A percentile compares a stretch with the other conserved stretches of the same genome.
Evolutionary conservation across 2,888 invertebrate genomes (phyloP).

Genomic region (Phortica okadai): DNA sequence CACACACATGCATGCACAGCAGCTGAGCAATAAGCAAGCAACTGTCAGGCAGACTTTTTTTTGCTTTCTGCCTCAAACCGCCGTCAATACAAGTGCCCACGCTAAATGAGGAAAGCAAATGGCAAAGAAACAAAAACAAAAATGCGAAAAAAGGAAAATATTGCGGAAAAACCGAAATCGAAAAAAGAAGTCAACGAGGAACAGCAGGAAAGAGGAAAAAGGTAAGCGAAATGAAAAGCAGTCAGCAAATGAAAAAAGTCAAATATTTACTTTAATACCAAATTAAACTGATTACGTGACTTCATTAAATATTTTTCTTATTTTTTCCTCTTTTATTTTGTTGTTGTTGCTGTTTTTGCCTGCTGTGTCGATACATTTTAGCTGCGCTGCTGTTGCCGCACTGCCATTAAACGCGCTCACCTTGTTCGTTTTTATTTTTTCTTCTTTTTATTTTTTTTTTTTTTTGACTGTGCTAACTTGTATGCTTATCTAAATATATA

Average conservation of each 20-base stretch:
- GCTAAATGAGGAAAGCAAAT: too few species aligned
- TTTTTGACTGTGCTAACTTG: neutral
- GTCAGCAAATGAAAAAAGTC: slow-evolving; percentile 38
- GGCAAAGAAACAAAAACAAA: too few species aligned
- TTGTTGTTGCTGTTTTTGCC: neutral
- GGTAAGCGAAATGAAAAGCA: neutral
- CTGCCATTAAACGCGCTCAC: neutral
- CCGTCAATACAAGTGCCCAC: too few species aligned
- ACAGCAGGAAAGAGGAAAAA: too few species aligned
- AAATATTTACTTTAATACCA: slow-evolving; percentile 57
- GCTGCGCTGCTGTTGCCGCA: neutral
- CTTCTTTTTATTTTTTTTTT: neutral
- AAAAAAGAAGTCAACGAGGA: too few species aligned
- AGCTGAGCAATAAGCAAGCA: too few species aligned
- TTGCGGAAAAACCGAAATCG: too few species aligned
- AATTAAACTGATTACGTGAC: slow-evolving; percentile 68
- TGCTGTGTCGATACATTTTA: neutral
- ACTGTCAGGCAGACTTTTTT: too few species aligned
- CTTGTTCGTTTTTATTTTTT: neutral
- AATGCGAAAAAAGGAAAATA: too few species aligned
- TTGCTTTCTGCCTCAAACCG: too few species aligned
- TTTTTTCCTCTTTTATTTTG: neutral
- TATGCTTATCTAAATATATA: neutral
- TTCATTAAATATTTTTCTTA: slow-evolving; percentile 56
- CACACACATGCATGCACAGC: too few species aligned